Conservation (phyloP, 2,888 invertebrate genomes). For the Cetonia aurata region DNA sequence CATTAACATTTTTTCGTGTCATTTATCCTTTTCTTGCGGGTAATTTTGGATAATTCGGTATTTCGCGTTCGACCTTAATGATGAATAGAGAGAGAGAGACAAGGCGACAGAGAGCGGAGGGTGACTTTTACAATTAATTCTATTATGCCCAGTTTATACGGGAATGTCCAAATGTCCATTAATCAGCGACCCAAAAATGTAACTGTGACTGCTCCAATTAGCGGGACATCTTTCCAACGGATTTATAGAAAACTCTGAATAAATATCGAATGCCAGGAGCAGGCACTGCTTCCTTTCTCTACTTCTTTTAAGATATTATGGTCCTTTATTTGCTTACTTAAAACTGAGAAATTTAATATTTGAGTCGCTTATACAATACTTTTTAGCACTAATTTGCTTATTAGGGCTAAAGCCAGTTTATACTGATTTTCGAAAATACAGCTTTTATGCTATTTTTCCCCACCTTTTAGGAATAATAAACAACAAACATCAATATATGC, state of each 20-base stretch:
- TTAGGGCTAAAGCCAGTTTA: too few species aligned
- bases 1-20: slow-evolving; percentile 63
- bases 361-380: too few species aligned
- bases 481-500: too few species aligned
- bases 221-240: slow-evolving; percentile 25
- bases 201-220: slow-evolving; percentile 37
- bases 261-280: slow-evolving; percentile 15
- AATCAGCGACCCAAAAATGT: slow-evolving; percentile 32
- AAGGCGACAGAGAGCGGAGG: not conserved
- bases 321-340: too few species aligned
- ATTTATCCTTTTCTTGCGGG: slow-evolving; percentile 57
- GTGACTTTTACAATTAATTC: slow-evolving; percentile 38
- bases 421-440: too few species aligned
- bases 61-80: slow-evolving; percentile 34
- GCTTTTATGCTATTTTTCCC: too few species aligned
- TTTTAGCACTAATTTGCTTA: too few species aligned
- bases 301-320: not conserved
- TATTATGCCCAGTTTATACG: slow-evolving; percentile 34
- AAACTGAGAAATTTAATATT: too few species aligned
- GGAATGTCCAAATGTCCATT: slow-evolving; percentile 22
- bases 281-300: not conserved
- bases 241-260: slow-evolving; percentile 33
- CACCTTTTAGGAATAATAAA: too few species aligned
- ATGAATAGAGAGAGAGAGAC: slow-evolving; percentile 9
- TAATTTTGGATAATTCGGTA: slow-evolving; percentile 42